Evolutionary conservation across 1,140 invertebrate genomes (phyloP).

Genomic region (Aradophagus sp.): DNA sequence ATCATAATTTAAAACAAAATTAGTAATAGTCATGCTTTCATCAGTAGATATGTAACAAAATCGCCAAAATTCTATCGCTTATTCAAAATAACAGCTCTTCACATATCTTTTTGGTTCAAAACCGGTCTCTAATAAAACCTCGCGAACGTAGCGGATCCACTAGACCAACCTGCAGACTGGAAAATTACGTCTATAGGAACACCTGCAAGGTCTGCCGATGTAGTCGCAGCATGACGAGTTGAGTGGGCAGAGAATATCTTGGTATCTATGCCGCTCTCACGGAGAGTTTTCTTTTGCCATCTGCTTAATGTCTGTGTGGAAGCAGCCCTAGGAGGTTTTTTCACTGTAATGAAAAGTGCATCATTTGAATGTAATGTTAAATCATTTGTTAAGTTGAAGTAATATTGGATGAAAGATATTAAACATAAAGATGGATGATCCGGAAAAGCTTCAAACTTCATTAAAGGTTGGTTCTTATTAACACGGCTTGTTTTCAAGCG

Average conservation of each 20-base stretch:
- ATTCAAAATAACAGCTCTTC: conserved; percentile 6
- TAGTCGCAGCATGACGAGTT: conserved; percentile 8
- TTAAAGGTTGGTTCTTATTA: conserved; percentile 7
- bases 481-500: conserved; percentile 10
- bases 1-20: too few relatives aligned
- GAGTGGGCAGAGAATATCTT: conserved; percentile 8
- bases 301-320: conserved; percentile 8
- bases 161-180: conserved; percentile 16
- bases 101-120: conserved; percentile 4
- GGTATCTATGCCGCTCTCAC: conserved; percentile 11
- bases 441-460: background rate
- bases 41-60: background rate
- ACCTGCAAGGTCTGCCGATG: background rate
- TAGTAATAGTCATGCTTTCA: background rate
- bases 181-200: conserved; percentile 7
- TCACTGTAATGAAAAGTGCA: background rate
- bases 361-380: background rate
- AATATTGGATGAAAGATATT: background rate
- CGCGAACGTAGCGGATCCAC: conserved; percentile 5
- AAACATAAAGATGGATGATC: background rate
- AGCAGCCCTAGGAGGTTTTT: background rate
- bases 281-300: conserved; percentile 15
- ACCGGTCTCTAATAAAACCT: conserved; percentile 8
- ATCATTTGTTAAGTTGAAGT: conserved; percentile 2
- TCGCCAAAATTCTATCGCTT: background rate